phyloP scores from a whole-genome alignment of 1,140 invertebrate genomes.

The Drosophila asahinai region DNA sequence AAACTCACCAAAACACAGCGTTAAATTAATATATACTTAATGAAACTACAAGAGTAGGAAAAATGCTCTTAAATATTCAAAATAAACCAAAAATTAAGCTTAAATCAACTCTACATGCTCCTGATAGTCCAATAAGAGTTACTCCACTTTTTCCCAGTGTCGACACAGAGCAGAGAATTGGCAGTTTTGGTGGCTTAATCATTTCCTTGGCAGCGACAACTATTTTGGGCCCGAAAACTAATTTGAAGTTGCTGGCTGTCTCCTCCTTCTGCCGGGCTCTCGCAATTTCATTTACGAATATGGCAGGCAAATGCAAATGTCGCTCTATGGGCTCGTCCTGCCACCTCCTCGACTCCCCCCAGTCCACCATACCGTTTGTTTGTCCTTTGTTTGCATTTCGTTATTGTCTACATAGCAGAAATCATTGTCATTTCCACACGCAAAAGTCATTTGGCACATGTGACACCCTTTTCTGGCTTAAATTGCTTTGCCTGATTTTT shows the following conservation, averaged over 20 bases:
- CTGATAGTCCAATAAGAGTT: not conserved
- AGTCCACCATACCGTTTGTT: slow-evolving; percentile 10
- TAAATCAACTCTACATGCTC: not conserved
- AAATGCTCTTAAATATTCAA: not conserved
- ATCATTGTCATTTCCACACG: slow-evolving; percentile 83
- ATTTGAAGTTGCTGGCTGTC: slow-evolving; percentile 70
- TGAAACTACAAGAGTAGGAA: not conserved
- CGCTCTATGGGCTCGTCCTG: slow-evolving; percentile 75
- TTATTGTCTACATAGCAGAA: slow-evolving; percentile 81
- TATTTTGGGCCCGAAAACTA: slow-evolving; percentile 72
- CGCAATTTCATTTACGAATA: slow-evolving; percentile 80
- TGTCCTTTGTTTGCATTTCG: slow-evolving; percentile 79
- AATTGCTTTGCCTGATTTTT: slow-evolving; percentile 72
- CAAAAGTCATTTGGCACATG: slow-evolving; percentile 84
- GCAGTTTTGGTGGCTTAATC: slow-evolving; percentile 66
- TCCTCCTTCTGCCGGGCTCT: not conserved
- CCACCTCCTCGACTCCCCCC: slow-evolving; percentile 4
- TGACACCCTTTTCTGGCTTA: slow-evolving; percentile 82
- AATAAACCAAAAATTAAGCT: not conserved
- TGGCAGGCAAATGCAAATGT: slow-evolving; percentile 82
- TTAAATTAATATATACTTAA: not conserved
- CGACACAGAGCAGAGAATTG: not conserved
- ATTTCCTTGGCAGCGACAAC: slow-evolving; percentile 63
- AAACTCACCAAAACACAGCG: rapidly evolving
- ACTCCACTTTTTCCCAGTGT: not conserved